phyloP scores from a whole-genome alignment of 2,113 vertebrate species.

The Rhinichthys klamathensis region DNA sequence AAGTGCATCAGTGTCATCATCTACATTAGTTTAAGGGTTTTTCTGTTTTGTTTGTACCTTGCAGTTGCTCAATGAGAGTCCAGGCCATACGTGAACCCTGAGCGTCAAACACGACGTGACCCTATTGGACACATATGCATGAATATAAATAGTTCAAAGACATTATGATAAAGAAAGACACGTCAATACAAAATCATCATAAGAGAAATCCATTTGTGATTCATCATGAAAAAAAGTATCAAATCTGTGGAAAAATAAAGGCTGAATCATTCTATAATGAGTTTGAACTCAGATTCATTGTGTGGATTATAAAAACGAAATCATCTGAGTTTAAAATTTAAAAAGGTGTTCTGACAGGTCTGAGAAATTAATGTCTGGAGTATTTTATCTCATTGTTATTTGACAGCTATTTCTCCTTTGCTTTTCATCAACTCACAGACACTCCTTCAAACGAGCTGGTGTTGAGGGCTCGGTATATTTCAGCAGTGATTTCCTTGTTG shows the following conservation, averaged over 20 bases:
- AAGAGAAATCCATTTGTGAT: background rate
- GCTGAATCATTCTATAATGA: background rate
- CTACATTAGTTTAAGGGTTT: background rate
- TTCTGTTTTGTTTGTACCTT: constrained; percentile 76
- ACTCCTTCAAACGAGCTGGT: constrained; percentile 93
- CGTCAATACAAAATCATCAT: background rate
- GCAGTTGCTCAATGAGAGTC: constrained; percentile 95
- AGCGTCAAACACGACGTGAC: constrained; percentile 96
- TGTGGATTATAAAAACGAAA: background rate
- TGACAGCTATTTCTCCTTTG: background rate
- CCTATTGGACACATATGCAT: constrained; percentile 72
- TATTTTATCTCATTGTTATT: background rate
- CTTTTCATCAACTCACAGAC: constrained; percentile 19
- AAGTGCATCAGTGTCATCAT: background rate
- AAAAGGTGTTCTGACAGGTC: background rate
- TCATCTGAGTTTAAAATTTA: background rate
- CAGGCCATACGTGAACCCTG: constrained; percentile 98
- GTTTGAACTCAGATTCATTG: background rate
- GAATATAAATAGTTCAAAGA: background rate
- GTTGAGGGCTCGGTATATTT: constrained; percentile 95
- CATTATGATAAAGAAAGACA: background rate
- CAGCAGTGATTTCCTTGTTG: constrained; percentile 90
- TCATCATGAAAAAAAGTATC: background rate
- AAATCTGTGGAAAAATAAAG: background rate
- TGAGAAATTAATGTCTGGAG: background rate